phyloP scores from a whole-genome alignment of 2,797 vertebrate genomes.

The Corythornis leucogaster region DNA sequence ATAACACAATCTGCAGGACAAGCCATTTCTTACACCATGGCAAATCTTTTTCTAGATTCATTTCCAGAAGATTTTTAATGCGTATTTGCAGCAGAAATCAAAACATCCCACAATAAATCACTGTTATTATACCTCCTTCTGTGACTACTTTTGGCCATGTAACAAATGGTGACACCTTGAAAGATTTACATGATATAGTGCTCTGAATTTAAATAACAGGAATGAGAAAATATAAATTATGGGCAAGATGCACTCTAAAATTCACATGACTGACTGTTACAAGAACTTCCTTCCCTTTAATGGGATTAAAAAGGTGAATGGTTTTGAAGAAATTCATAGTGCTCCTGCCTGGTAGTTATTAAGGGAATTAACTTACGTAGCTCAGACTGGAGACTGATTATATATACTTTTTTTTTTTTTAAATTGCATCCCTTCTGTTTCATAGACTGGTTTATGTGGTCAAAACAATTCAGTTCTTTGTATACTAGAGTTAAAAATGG shows the following conservation, averaged over 20 bases:
- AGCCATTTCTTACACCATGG: constrained; percentile 11
- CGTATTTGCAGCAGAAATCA: constrained; percentile 41
- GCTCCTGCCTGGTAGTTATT: background rate
- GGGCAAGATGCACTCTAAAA: constrained; percentile 40
- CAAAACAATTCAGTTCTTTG: constrained; percentile 43
- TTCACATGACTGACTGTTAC: constrained; percentile 48
- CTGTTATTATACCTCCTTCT: constrained; percentile 53
- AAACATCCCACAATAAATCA: constrained; percentile 47
- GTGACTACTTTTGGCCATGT: constrained; percentile 43
- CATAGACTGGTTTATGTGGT: constrained; percentile 22
- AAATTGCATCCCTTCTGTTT: constrained; percentile 26
- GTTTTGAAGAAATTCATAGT: constrained; percentile 35
- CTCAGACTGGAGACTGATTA: constrained; percentile 1
- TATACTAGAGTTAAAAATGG: constrained; percentile 29
- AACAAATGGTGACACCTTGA: constrained; percentile 46
- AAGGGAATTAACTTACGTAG: constrained; percentile 29
- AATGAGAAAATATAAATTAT: constrained; percentile 29
- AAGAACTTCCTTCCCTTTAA: constrained; percentile 38
- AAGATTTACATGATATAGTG: constrained; percentile 47
- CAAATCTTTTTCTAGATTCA: constrained; percentile 58
- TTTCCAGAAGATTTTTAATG: constrained; percentile 62
- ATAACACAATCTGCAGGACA: constrained; percentile 48
- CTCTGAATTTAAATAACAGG: constrained; percentile 61
- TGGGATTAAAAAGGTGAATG: constrained; percentile 48
- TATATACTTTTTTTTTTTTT: background rate